phyloP scores from a whole-genome alignment of 2,113 vertebrate genomes.

The Coregonus clupeaformis region DNA sequence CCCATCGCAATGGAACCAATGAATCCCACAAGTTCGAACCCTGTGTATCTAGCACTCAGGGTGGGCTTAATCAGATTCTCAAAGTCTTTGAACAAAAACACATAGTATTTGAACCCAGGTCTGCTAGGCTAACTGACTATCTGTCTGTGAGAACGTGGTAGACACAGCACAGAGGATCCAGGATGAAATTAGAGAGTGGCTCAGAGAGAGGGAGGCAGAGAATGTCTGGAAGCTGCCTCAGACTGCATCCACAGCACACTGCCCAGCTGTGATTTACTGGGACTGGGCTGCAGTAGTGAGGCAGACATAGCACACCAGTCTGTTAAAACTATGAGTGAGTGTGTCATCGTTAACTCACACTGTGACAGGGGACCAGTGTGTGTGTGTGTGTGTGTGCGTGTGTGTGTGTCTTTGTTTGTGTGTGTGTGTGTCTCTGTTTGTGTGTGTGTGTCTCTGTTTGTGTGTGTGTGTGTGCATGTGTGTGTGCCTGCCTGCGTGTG shows the following conservation, averaged over 20 bases:
- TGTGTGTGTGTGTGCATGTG: no score
- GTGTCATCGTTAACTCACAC: constrained; percentile 24
- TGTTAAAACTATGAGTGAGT: no score
- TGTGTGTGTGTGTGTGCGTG: no score
- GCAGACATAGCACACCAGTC: background rate
- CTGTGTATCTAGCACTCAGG: no score
- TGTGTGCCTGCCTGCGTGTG: no score
- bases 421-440: no score
- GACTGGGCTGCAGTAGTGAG: constrained; percentile 41
- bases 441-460: no score
- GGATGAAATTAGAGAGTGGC: constrained; percentile 72
- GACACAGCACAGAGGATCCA: constrained; percentile 68
- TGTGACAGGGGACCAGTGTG: constrained; percentile 29
- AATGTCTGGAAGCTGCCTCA: constrained; percentile 65
- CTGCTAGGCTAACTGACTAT: constrained; percentile 44
- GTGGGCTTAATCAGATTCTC: constrained; percentile 17
- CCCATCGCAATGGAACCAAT: no score
- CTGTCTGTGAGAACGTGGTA: constrained; percentile 70
- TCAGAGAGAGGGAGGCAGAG: constrained; percentile 22
- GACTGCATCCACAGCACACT: constrained; percentile 61
- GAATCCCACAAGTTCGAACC: no score
- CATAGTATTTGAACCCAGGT: no score
- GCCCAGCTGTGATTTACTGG: constrained; percentile 63
- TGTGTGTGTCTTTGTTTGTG: no score
- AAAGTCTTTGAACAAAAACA: constrained; percentile 15